Evolutionary conservation across 2,888 invertebrate genomes (phyloP), one percentile per base, ranked within the genome.

Genomic region (Luperina testacea): DNA sequence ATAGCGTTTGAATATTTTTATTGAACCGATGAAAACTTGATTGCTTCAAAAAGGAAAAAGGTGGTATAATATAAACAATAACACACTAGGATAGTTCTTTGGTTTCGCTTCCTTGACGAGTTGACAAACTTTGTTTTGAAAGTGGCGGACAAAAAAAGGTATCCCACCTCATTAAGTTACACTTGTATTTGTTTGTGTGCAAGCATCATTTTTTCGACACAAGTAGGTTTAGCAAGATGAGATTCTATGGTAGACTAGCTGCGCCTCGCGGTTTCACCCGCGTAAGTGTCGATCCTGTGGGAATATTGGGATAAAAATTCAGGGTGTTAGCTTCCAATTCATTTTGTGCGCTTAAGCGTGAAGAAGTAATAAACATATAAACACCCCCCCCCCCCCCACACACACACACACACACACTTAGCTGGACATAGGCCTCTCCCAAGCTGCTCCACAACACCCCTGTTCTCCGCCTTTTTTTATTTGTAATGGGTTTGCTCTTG

Each of bases 1-100:
- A 78, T 64, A 63, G 69, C 42, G 11, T 77, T 59, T 76, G n/a
- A 70, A 75, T 65, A 78, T 57, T 59, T 75, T 78, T 78, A 87
- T 83, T 72, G 73, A n/a, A n/a, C 57, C 71, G 89, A 78, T 75
- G 89, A 87, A 79, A 80, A 69, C 69, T 80, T 87, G 38, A 87
- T 87, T n/a, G 64, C 45, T 72, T 65, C 13, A 77, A 78, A 81
- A 78, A 70, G 38, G 57, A 68, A 80, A 80, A 78, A 74, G 9
- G 71, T 72, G 45, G 27, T 69, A 27, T 64, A 51, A 61, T 73
- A 32, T 69, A 59, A 72, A 87, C 77, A 87, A 87, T 75, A 86
- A 81, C 78, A 86, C 9, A 67, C 75, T 45, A 78, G 59, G 65
- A 42, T 42, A n/a, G 51, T 75, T 78, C 76, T 74, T 45, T n/a